Evolutionary conservation across 2,113 vertebrate species (phyloP).

Genomic region (Mobula birostris): DNA sequence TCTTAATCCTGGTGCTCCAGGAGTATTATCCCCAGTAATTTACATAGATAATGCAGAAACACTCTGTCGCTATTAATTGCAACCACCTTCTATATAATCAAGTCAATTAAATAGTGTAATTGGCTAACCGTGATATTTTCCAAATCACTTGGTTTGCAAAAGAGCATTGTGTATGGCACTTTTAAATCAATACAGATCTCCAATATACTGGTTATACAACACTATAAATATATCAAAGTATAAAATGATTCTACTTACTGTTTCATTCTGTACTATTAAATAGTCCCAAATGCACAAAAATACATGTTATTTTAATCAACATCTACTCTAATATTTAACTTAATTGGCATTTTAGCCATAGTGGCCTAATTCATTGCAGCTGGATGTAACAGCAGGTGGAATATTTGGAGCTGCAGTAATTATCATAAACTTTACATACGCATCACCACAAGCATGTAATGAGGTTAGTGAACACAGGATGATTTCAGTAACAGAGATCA

Average conservation of each 20-base stretch:
- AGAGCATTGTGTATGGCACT: background rate
- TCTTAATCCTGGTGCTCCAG: no score
- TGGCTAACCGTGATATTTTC: no score
- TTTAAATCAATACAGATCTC: background rate
- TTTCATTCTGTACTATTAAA: background rate
- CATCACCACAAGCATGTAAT: background rate
- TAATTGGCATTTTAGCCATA: constrained; percentile 2
- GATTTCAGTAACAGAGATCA: background rate
- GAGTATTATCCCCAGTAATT: no score
- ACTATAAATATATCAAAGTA: no score
- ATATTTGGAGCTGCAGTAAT: background rate
- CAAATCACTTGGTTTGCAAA: background rate
- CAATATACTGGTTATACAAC: background rate
- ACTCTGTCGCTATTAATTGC: no score
- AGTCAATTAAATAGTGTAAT: no score
- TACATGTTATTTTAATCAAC: no score
- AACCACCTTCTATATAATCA: no score
- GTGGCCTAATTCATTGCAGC: background rate
- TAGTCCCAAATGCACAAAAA: background rate
- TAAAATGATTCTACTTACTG: background rate
- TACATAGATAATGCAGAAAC: no score
- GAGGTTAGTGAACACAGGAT: background rate
- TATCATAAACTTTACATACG: background rate
- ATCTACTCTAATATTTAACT: background rate
- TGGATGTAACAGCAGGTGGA: background rate